Evolutionary conservation across 1,140 invertebrate genomes (phyloP).

Genomic region (Saccostrea cuccullata): DNA sequence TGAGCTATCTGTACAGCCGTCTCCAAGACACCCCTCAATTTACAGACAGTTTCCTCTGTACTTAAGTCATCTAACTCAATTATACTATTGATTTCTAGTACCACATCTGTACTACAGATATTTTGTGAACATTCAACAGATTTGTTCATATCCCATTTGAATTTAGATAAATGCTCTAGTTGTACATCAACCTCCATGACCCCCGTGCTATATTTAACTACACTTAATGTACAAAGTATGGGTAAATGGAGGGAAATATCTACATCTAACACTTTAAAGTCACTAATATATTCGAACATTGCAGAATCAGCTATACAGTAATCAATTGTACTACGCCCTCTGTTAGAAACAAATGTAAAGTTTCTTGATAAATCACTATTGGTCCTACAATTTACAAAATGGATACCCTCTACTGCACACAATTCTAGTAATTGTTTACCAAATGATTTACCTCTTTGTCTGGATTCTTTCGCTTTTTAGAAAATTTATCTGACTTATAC

Average conservation of each 20-base stretch:
- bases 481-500: neutral
- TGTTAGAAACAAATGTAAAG: neutral
- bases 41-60: too few species aligned
- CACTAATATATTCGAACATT: conserved; percentile 10
- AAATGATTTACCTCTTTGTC: neutral
- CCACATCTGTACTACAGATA: neutral
- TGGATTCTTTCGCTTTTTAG: neutral
- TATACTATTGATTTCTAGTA: neutral
- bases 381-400: neutral
- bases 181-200: neutral
- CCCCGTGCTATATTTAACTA: neutral
- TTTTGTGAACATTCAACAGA: neutral
- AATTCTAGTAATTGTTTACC: neutral
- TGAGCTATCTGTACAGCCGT: conserved; percentile 34
- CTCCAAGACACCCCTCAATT: neutral
- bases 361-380: neutral
- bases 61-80: neutral
- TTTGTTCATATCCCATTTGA: conserved; percentile 1
- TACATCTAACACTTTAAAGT: neutral
- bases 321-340: neutral
- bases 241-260: conserved; percentile 1
- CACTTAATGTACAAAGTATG: conserved; percentile 20
- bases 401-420: neutral
- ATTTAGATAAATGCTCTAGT: neutral
- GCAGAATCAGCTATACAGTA: neutral